Evolutionary conservation across 2,888 invertebrate species (phyloP), one percentile per base, ranked within the genome.

Genomic region (Pollenia labialis): DNA sequence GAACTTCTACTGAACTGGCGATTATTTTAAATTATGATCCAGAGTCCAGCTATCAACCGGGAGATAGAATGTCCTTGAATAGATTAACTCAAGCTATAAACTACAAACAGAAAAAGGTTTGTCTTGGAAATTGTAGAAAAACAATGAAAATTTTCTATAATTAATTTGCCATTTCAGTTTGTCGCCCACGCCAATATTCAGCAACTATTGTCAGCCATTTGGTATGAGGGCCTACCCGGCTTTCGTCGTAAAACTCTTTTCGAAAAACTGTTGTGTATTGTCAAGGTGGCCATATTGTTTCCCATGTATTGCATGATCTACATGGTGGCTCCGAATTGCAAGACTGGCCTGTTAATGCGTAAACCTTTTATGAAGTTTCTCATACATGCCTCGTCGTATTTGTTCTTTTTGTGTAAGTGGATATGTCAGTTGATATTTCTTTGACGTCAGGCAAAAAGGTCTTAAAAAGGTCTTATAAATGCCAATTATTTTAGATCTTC

Each of bases 301-400:
- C 99, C 99, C 0, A 94, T 98, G 88, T 97, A 98, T 93, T 98
- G 98, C 90, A 92, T 96, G 1, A 93, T 97, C 64, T 99, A 99
- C 92, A 96, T 98, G 95, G 90, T 98, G 12, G 96, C 97, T 0
- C 99, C 99, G 0, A 96, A 96, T 90, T 97, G 97, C 69, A 94
- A 94, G 6, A 95, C 96, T 9, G 98, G 98, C 0, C 96, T 95
- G 89, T 95, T 98, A 44, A 96, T 98, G 95, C 95, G 97, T 89
- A 97, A 98, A 92, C 99, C 99, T 0, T 99, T 99, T 92, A 98
- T 99, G 96, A 99, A 99, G 94, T 99, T 99, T 93, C 95, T 99
- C 90, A 97, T 98, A 76, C 98, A 99, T 91, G 98, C 98, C 9
- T 97, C 98, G 0, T 98, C 98, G 14, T 99, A 99, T 92, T 94